Percentiles rank a stretch among this genome's conserved stretches.
Evolutionary conservation across 2,797 vertebrate genomes (phyloP).

Genomic region (Melanotaenia maccullochi): DNA sequence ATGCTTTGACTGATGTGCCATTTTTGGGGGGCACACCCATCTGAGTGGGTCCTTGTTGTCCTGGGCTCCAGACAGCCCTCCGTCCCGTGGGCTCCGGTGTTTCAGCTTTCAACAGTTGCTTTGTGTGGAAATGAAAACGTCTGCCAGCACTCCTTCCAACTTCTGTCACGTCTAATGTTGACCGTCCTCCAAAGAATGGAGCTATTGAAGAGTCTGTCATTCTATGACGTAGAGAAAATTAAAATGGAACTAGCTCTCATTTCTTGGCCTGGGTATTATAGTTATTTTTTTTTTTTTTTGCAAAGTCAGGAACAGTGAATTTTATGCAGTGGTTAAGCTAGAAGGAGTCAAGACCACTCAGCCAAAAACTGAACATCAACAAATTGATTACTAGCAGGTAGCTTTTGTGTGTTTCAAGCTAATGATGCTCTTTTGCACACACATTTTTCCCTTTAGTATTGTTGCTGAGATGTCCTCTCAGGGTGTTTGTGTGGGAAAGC

Average conservation of each 20-base stretch:
- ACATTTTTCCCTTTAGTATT: too few relatives aligned
- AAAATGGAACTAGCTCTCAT: constrained; percentile 1
- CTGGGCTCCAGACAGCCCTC: constrained; percentile 24
- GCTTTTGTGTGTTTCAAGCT: neutral
- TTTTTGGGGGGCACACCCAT: constrained; percentile 63
- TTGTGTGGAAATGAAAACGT: constrained; percentile 50
- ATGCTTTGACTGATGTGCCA: constrained; percentile 51
- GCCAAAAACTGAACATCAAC: neutral
- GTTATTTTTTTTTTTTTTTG: neutral
- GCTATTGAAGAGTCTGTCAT: constrained; percentile 6
- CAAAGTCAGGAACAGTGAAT: neutral
- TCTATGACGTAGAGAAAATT: constrained; percentile 4
- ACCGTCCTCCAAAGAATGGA: constrained; percentile 22
- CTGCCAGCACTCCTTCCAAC: constrained; percentile 21
- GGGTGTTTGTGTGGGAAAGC: too few relatives aligned
- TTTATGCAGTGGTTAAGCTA: neutral
- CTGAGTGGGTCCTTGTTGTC: constrained; percentile 62
- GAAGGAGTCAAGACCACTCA: neutral
- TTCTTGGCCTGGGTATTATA: neutral
- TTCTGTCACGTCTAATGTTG: constrained; percentile 20
- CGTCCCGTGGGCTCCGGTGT: constrained; percentile 32
- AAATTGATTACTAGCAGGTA: neutral
- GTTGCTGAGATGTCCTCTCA: too few relatives aligned
- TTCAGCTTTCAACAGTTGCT: constrained; percentile 63
- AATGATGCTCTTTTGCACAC: neutral